Evolutionary conservation across 2,888 invertebrate genomes (phyloP), one percentile per base, ranked within the genome.

Genomic region (Physocephala rufipes): DNA sequence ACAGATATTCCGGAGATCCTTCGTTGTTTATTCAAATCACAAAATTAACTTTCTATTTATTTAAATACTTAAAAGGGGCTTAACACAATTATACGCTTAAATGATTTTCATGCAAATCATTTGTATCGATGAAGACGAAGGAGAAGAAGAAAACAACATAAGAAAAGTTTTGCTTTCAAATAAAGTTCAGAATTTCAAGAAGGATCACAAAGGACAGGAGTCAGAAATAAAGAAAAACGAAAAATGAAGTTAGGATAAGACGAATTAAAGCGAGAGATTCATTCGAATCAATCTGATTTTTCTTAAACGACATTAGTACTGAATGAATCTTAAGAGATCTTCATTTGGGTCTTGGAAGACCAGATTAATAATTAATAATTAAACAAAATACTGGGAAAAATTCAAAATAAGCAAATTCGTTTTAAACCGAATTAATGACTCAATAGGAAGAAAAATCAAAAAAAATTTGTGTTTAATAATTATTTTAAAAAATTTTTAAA

Each of bases 11-110:
- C 15, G n/a, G n/a, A n/a, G n/a, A n/a, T n/a, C n/a, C 36, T 9
- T 36, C 36, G 12, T 49, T 63, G 45, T 26, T 28, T 51, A 28
- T 47, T 65, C 55, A 24, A 68, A 68, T 55, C 49, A 26, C 24
- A 76, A 82, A 83, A 82, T 83, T 83, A 83, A 82, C 83, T 82
- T 76, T 82, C 61, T 83, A 82, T 84, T 84, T 84, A 82, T 81
- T 81, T 81, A 83, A 80, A 76, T 84, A 81, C 82, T 83, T 82
- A 80, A 82, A 84, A 84, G 79, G 79, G 82, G 84, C 83, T 84
- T 84, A 84, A 80, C 80, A 82, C 84, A 84, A 84, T 84, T 84
- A 84, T 79, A 82, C 79, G 80, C 81, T 83, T 79, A 82, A 79
- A 80, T 80, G 81, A 79, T 82, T 81, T 82, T 77, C 77, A 78